Percentiles rank a stretch among this genome's conserved stretches.
phyloP scores from a whole-genome alignment of 37 sponge, comb jelly and placozoan genomes.

The Agelas oroides region DNA sequence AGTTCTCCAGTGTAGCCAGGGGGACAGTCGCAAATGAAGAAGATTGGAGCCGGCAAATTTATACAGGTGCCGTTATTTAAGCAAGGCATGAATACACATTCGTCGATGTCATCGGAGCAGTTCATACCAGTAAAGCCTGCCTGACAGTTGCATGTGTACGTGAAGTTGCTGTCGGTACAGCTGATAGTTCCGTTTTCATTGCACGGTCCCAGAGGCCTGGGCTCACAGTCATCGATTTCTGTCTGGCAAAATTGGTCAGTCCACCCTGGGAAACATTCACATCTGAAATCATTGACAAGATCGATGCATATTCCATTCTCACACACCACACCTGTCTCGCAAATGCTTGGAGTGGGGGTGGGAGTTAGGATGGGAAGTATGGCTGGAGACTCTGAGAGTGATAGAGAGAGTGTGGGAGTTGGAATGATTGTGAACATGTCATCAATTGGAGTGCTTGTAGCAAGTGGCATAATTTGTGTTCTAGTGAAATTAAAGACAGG shows the following conservation, averaged over 20 bases:
- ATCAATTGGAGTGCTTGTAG: neutral
- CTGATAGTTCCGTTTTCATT: neutral
- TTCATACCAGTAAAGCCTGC: constrained; percentile 30
- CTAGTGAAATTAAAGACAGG: neutral
- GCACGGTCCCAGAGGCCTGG: constrained; percentile 1
- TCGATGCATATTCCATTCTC: constrained; percentile 29
- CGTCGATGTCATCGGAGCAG: constrained; percentile 26
- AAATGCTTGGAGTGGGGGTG: constrained; percentile 10
- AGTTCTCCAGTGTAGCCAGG: constrained; percentile 8
- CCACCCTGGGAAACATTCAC: constrained; percentile 19
- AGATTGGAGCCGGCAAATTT: neutral
- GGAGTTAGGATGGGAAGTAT: neutral
- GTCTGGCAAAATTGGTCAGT: constrained; percentile 1
- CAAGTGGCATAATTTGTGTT: neutral
- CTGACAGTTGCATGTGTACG: constrained; percentile 22
- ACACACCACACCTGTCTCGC: constrained; percentile 7
- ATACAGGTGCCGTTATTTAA: constrained; percentile 25
- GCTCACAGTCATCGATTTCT: constrained; percentile 8
- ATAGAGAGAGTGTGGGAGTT: neutral
- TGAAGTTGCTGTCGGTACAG: constrained; percentile 35
- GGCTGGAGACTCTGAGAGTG: neutral
- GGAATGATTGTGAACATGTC: neutral
- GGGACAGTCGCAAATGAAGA: constrained; percentile 25
- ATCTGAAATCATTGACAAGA: neutral
- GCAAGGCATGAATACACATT: constrained; percentile 34